A percentile compares a stretch with the other conserved stretches of the same genome.
These are phyloP conservation scores for Dichetophora obliterata DNA, from an alignment of 2,888 invertebrate genomes.

Conservation along the genomic window DNA sequence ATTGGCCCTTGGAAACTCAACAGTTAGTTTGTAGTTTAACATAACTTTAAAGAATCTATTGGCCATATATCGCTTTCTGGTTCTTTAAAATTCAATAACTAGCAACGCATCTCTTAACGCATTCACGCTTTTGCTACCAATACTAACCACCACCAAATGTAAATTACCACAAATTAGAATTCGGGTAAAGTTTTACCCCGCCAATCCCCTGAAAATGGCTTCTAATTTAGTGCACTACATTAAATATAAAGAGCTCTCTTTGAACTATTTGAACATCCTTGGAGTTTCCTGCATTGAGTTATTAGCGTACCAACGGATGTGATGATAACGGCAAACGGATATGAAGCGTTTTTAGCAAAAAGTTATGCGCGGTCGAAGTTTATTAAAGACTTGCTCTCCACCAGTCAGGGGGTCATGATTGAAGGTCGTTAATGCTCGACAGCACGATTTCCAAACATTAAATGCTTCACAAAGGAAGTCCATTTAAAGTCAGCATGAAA, in stretches of 20 bases:
- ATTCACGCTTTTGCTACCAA: not conserved
- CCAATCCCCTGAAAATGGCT: not conserved
- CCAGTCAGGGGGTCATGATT: conserved; percentile 2
- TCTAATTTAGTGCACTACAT: too few species aligned
- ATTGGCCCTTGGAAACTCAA: too few species aligned
- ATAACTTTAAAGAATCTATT: too few species aligned
- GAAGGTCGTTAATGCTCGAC: not conserved
- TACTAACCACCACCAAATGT: not conserved
- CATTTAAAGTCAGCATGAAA: too few species aligned
- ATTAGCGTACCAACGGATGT: conserved; percentile 55
- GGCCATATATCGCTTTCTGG: too few species aligned
- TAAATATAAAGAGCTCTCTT: too few species aligned
- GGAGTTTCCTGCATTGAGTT: conserved; percentile 49
- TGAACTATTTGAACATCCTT: not conserved
- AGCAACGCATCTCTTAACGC: not conserved
- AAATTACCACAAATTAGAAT: not conserved
- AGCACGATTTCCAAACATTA: too few species aligned
- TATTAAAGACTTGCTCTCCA: not conserved
- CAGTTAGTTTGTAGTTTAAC: too few species aligned
- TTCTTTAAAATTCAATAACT: too few species aligned
- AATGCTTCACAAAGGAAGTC: too few species aligned
- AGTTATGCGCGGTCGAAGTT: conserved; percentile 39
- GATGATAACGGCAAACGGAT: conserved; percentile 63
- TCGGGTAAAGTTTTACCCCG: not conserved
- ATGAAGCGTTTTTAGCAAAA: conserved; percentile 60